Percentiles rank a stretch among this genome's conserved stretches.
phyloP scores from a whole-genome alignment of 2,888 invertebrate genomes.

The Mechanitis messenoides region DNA sequence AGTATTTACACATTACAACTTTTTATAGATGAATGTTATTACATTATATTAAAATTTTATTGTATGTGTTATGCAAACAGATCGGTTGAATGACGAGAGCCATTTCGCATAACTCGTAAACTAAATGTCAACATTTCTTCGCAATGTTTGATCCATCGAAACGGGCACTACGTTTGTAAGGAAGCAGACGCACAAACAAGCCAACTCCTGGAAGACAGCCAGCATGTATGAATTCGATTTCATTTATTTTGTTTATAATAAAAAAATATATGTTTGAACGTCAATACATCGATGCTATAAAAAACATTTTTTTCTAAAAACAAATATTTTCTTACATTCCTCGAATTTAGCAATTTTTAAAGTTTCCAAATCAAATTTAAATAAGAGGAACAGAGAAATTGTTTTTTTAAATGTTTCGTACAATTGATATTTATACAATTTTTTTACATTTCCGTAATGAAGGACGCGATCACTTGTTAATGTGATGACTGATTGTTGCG shows the following conservation, averaged over 20 bases:
- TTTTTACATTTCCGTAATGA: too few relatives aligned
- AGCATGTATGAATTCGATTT: not conserved
- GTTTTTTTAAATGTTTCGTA: too few relatives aligned
- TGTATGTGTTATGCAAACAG: not conserved
- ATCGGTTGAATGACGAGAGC: slow-evolving; percentile 1
- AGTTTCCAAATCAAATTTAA: not conserved
- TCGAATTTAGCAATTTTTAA: not conserved
- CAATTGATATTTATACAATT: too few relatives aligned
- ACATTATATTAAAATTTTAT: slow-evolving; percentile 2
- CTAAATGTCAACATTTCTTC: slow-evolving; percentile 3
- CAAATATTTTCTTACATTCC: not conserved
- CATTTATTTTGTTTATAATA: not conserved
- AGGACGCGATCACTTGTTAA: not conserved
- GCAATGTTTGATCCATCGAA: not conserved
- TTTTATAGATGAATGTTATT: too few relatives aligned
- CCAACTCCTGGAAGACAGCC: slow-evolving; percentile 15
- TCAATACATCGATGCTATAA: slow-evolving; percentile 1
- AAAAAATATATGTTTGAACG: not conserved
- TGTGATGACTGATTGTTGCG: not conserved
- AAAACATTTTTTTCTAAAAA: not conserved
- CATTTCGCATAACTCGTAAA: slow-evolving; percentile 5
- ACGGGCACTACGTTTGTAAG: slow-evolving; percentile 1
- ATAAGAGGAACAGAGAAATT: too few relatives aligned
- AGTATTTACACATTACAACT: too few relatives aligned
- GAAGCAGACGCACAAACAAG: slow-evolving; percentile 13